A percentile compares a stretch with the other conserved stretches of the same genome.
Conservation (phyloP, 2,797 vertebrate species). For the Lithobates sylvaticus region DNA sequence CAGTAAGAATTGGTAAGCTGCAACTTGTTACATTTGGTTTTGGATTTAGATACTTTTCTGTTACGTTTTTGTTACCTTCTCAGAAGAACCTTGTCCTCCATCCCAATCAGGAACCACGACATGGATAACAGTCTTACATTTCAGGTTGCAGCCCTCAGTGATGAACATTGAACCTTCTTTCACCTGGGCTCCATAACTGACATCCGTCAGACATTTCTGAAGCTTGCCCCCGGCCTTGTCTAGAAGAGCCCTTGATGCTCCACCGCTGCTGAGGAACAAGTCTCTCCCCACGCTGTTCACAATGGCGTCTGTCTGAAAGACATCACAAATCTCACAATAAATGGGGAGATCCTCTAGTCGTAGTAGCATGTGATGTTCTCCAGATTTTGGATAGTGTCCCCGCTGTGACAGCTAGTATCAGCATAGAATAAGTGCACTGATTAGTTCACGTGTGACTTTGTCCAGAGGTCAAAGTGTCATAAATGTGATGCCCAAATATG, state of each 20-base stretch:
- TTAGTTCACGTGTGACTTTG: too few species aligned
- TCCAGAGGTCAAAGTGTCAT: too few species aligned
- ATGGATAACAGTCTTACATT: constrained; percentile 79
- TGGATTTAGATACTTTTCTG: too few species aligned
- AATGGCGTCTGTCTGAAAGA: constrained; percentile 79
- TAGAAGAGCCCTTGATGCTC: constrained; percentile 82
- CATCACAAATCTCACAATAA: not conserved
- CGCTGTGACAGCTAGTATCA: too few species aligned
- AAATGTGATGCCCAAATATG: too few species aligned
- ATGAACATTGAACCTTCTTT: constrained; percentile 68
- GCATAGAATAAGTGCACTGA: too few species aligned
- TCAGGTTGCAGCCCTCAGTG: constrained; percentile 77
- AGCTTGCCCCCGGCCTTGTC: constrained; percentile 77
- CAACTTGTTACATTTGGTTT: too few species aligned
- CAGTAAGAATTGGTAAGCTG: too few species aligned
- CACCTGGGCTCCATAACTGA: fast-evolving
- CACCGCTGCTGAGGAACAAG: constrained; percentile 77
- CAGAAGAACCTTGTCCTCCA: not conserved
- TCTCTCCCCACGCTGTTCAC: constrained; percentile 82
- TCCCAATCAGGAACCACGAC: constrained; percentile 75
- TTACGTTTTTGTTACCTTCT: constrained; percentile 71
- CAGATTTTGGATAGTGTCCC: too few species aligned
- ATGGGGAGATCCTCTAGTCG: too few species aligned
- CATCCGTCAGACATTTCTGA: constrained; percentile 50
- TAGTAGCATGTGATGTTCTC: too few species aligned